A percentile compares a stretch with the other conserved stretches of the same genome.
phyloP scores from a whole-genome alignment of 2,797 vertebrate species.

The Eulemur rubriventer region DNA sequence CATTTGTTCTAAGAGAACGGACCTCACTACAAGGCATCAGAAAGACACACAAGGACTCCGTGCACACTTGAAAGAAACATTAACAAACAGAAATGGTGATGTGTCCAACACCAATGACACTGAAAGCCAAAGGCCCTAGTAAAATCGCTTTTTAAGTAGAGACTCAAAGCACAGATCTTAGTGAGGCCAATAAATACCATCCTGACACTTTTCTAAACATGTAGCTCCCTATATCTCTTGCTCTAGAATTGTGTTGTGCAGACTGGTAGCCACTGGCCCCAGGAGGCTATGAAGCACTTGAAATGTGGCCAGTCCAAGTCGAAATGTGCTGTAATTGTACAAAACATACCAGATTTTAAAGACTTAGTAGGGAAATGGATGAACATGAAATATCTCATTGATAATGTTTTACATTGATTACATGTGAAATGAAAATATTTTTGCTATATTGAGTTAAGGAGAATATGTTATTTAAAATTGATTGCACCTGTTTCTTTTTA shows the following conservation, averaged over 20 bases:
- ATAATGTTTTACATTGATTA: neutral
- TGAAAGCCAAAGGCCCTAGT: conserved; percentile 44
- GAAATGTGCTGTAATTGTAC: neutral
- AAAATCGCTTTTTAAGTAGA: conserved; percentile 57
- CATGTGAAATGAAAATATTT: conserved; percentile 3
- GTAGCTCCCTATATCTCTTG: neutral
- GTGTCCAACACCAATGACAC: neutral
- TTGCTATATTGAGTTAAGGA: neutral
- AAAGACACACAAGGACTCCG: neutral
- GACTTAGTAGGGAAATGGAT: neutral
- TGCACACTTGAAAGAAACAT: conserved; percentile 60
- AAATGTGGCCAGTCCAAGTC: neutral
- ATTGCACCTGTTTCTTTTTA: neutral
- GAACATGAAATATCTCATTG: neutral
- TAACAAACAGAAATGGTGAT: conserved; percentile 45
- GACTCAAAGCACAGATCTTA: conserved; percentile 26
- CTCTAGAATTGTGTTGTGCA: neutral
- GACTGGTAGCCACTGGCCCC: neutral
- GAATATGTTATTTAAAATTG: conserved; percentile 5
- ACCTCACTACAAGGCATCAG: neutral
- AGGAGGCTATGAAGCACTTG: neutral
- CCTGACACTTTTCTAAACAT: neutral
- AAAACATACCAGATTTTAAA: neutral
- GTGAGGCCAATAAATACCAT: neutral
- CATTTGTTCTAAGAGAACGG: conserved; percentile 68